Evolutionary conservation across 1,140 invertebrate species (phyloP), one percentile per base, ranked within the genome.

Genomic region (Ganaspis sp.): DNA sequence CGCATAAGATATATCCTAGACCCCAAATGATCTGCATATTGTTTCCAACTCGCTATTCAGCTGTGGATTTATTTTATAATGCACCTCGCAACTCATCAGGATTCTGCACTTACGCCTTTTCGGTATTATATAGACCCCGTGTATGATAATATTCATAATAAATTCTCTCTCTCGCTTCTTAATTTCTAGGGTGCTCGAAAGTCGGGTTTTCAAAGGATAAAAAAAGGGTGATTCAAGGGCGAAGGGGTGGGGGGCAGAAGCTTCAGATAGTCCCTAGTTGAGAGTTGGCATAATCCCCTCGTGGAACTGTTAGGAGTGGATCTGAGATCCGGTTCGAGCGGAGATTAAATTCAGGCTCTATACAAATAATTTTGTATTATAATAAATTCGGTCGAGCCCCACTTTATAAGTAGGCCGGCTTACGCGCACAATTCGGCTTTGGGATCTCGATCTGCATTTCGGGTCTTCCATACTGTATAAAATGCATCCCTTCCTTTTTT

Each of bases 321-420:
- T 83, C 84, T 53, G 72, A 76, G 80, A 82, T 85, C 85, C 84
- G 84, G 85, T 86, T 82, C 79, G 77, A 78, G 81, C 76, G 74
- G 77, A 85, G 84, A 88, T 88, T 88, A 87, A 85, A 85, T 84
- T 76, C 79, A 76, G 70, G 58, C 54, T 87, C 88, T 85, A 87
- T 87, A 89, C 87, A 87, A 86, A 85, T 83, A 83, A 89, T 90
- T 89, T 86, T 85, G 84, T 88, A 89, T 90, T 90, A 87, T 91
- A 85, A 85, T 85, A 86, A 82, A 85, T 87, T 89, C 84, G 81
- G 76, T 78, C 79, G 78, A 84, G 85, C 84, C 85, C 87, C 81
- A 81, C 85, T 87, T 87, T 87, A 89, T 87, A 86, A 85, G 85
- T 85, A 84, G 84, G 87, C 84, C 85, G 80, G 84, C 82, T 84